Base-by-base conservation (phyloP, 2,888 invertebrate genomes). In the Chymomyza amoena region DNA sequence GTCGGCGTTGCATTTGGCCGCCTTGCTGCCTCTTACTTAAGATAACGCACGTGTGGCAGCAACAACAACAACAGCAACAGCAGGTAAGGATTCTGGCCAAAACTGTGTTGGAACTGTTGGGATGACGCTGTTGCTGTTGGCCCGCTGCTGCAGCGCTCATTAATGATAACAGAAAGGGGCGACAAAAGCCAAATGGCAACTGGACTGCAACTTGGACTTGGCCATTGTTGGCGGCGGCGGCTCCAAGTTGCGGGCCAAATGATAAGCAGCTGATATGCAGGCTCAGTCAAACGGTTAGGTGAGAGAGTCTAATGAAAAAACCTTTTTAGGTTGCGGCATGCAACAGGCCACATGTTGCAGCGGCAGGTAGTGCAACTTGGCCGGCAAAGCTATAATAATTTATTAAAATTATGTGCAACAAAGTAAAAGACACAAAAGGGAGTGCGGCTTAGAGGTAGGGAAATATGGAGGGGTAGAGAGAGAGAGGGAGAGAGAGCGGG, bases 1-100 rank as follows among this genome's bases (percentile, higher is more conserved):
- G 60, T 52, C 5, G 61, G 20, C n/a, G 28, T 28, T n/a, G 18
- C n/a, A 61, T 72, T 64, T 68, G 69, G 66, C 68, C 62, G 73
- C 68, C 69, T 72, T 70, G 75, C 72, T 80, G 85, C 71, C 81
- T 86, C 84, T 87, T 77, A 85, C 87, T 88, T 81, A 83, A 89
- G 89, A 90, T 89, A 89, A 89, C 81, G 80, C 84, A 80, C 86
- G 84, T 82, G 79, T 80, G 79, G 75, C 80, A 76, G 32, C 32
- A 5, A 32, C 20, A 56, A 28, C 57, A 36, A 66, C 61, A 32
- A 7, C 32, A 9, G 32, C 32, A 32, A 7, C 32, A 9, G 57
- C 25, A 20, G 25, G 20, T 56, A 50, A 64, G 63, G 66, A 66
- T 15, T 36, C 61, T 52, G 62, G 32, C 64, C 67, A 65, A 16